Percentiles rank a stretch among this genome's conserved stretches.
Conservation (phyloP, 2,888 invertebrate genomes). For the Cataglyphis altisquamis region DNA sequence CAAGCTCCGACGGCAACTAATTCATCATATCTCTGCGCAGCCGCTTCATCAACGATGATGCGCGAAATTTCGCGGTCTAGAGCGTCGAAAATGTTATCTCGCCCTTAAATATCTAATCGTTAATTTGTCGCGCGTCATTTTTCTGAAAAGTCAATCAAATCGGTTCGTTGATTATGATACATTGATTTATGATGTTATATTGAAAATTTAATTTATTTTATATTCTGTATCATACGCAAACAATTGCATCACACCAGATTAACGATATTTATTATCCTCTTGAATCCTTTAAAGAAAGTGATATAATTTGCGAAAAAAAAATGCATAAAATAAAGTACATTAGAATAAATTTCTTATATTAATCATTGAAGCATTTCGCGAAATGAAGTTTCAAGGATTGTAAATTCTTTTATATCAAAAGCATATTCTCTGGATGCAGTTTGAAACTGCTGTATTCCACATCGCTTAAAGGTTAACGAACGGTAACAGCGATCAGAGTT, state of each 20-base stretch:
- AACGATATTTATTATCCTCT: background rate
- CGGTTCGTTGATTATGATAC: background rate
- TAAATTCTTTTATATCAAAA: background rate
- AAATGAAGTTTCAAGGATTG: background rate
- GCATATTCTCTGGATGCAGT: background rate
- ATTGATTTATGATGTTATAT: background rate
- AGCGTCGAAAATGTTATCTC: conserved; percentile 22
- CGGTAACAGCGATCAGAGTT: conserved; percentile 57
- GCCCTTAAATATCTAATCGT: background rate
- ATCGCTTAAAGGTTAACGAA: conserved; percentile 56
- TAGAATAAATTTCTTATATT: background rate
- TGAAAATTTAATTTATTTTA: background rate
- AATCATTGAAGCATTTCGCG: background rate
- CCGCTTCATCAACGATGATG: conserved; percentile 59
- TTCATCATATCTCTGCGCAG: conserved; percentile 59
- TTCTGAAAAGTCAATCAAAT: background rate
- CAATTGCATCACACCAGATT: background rate
- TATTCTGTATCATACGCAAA: background rate
- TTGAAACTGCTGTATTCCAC: conserved; percentile 38
- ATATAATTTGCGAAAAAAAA: background rate
- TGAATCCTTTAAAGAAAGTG: background rate
- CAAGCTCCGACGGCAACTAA: conserved; percentile 33
- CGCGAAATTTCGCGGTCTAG: conserved; percentile 45
- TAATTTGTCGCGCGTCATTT: background rate
- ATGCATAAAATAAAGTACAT: no score